These are phyloP conservation scores for Silvanus unidentatus DNA, from an alignment of 2,888 invertebrate genomes.

Conservation along the genomic window DNA sequence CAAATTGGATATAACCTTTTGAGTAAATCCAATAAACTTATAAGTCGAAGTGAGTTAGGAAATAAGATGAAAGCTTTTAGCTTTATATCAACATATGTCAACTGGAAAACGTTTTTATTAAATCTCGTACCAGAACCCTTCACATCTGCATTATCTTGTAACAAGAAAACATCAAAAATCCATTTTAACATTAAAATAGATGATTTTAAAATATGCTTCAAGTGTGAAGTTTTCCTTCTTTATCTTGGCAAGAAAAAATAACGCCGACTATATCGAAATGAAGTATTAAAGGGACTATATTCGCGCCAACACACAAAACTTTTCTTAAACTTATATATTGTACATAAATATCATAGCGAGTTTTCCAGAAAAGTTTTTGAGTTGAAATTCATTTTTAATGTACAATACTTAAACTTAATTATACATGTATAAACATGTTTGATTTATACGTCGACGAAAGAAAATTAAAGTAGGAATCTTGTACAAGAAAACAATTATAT, in stretches of 20 bases:
- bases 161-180: conserved; percentile 36
- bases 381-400: too few species aligned
- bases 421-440: too few species aligned
- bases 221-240: conserved; percentile 25
- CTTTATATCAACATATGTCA: conserved; percentile 32
- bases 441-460: too few species aligned
- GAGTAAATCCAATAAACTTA: conserved; percentile 29
- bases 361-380: too few species aligned
- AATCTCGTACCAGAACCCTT: conserved; percentile 25
- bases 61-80: conserved; percentile 33
- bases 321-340: too few species aligned
- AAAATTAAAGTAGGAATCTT: too few species aligned
- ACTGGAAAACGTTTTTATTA: conserved; percentile 30
- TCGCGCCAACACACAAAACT: too few species aligned
- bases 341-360: too few species aligned
- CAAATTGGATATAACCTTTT: conserved; percentile 27
- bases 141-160: conserved; percentile 28
- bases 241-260: conserved; percentile 6
- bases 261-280: too few species aligned
- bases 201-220: conserved; percentile 30
- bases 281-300: too few species aligned
- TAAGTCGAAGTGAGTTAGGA: conserved; percentile 26
- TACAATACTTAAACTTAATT: too few species aligned
- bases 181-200: conserved; percentile 38
- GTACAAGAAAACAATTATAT: too few species aligned